These are phyloP conservation scores for Myocastor coypus DNA, from an alignment of 2,113 vertebrate genomes.

Conservation along the genomic window DNA sequence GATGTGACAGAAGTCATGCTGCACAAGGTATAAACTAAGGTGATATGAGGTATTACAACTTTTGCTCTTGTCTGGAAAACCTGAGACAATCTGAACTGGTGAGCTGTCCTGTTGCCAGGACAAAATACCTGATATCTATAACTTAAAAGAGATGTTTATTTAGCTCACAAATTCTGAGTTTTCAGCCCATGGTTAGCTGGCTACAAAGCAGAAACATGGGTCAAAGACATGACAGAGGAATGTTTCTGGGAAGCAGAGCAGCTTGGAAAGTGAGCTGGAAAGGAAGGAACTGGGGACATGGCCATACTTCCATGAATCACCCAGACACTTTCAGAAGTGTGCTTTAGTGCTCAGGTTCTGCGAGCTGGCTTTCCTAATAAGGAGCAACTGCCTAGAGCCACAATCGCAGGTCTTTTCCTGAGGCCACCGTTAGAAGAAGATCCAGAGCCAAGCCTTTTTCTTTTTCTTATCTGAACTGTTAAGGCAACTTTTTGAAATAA, in stretches of 20 bases:
- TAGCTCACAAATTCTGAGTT: not conserved
- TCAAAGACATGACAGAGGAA: not conserved
- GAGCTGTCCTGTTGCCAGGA: not conserved
- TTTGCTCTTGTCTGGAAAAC: conserved; percentile 47
- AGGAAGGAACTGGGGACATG: not conserved
- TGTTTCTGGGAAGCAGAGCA: not conserved
- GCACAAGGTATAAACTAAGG: not conserved
- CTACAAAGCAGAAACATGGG: not conserved
- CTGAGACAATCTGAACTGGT: not conserved
- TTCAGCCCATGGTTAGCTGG: too few relatives aligned
- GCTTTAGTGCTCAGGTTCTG: not conserved
- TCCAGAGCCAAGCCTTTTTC: conserved; percentile 71
- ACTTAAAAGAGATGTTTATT: not conserved
- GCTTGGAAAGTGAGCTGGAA: not conserved
- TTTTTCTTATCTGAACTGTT: conserved; percentile 39
- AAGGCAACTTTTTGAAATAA: conserved; percentile 68
- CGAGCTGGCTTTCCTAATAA: not conserved
- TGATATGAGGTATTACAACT: not conserved
- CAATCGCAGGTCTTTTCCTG: not conserved
- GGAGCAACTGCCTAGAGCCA: conserved; percentile 15
- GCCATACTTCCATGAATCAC: not conserved
- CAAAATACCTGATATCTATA: not conserved
- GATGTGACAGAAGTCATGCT: not conserved
- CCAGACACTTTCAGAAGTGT: not conserved
- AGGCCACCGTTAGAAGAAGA: conserved; percentile 55